Evolutionary conservation across 2,113 vertebrate species (phyloP), one percentile per base, ranked within the genome.

Genomic region (Pluvianellus socialis): DNA sequence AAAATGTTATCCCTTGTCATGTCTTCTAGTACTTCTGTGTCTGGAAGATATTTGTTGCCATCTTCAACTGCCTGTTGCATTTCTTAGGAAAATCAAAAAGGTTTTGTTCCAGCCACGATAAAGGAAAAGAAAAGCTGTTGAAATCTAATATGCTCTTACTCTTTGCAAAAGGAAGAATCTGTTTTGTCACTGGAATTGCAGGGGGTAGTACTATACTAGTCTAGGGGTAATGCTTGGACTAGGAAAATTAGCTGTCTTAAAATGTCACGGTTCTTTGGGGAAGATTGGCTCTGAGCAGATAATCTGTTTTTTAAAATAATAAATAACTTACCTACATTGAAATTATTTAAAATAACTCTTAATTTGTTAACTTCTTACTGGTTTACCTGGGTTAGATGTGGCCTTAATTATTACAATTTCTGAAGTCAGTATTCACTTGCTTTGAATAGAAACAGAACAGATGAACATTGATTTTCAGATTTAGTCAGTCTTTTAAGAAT

Each of bases 1-100:
- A 21, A 68, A 45, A 19, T 2, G 2, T 20, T 15, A 5, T 50
- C 32, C 7, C 0, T 71, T 88, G 6, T 42, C 17, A 10, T 8
- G 15, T 93, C 16, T 53, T 85, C 3, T 62, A 2, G 3, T 66
- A 55, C 12, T 79, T 0, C 0, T 44, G 50, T 66, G 45, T 32
- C 22, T 86, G 62, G 30, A 73, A 65, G 23, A 5, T 82, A n/a
- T 28, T 91, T 87, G 26, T 87, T 91, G 73, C 28, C 35, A 21
- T 73, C 55, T 86, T 79, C 38, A 74, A 24, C 18, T 86, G 8
- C 32, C 15, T 4, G 1, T 59, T 75, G 17, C 19, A 16, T 86
- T 92, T 52, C 26, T 52, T 56, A 24, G 44, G 70, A 66, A 79
- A 76, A 67, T 62, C 1, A 32, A 30, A 65, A 66, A 79, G 5